A percentile compares a stretch with the other conserved stretches of the same genome.
Evolutionary conservation across 64 coral and sea anemone species (phyloP).

Genomic region (Actinia equina): DNA sequence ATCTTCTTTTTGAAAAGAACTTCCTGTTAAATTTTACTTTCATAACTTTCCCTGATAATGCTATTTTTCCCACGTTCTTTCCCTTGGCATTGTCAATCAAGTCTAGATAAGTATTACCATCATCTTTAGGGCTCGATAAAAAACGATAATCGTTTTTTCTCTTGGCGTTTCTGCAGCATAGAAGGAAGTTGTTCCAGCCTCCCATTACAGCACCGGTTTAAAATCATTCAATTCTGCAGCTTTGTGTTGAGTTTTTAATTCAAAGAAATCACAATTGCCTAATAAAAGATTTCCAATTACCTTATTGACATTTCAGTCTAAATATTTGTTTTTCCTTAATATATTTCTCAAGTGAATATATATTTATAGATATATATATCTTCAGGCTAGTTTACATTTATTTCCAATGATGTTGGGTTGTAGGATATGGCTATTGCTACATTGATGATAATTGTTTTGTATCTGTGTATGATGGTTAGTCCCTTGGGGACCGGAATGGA

Average conservation of each 20-base stretch:
- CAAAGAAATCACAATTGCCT: constrained; percentile 10
- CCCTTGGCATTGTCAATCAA: too few relatives aligned
- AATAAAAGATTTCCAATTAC: constrained; percentile 2
- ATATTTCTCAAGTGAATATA: not conserved
- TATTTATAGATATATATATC: not conserved
- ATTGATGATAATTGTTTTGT: not conserved
- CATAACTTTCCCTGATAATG: too few relatives aligned
- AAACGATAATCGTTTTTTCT: not conserved
- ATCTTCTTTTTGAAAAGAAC: too few relatives aligned
- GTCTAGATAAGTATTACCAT: not conserved
- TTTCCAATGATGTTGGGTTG: not conserved
- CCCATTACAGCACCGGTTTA: not conserved
- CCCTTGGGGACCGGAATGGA: not conserved
- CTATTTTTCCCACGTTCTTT: too few relatives aligned
- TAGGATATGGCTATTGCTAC: not conserved
- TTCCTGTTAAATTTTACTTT: too few relatives aligned
- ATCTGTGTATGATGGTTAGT: not conserved
- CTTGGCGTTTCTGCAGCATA: not conserved
- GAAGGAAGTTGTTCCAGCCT: not conserved
- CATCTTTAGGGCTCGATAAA: not conserved
- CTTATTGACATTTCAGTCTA: constrained; percentile 5
- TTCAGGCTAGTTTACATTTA: not conserved
- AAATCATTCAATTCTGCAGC: not conserved
- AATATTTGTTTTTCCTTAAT: constrained; percentile 11
- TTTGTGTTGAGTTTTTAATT: not conserved